Evolutionary conservation across 2,113 vertebrate genomes (phyloP), one percentile per base, ranked within the genome.

Genomic region (Vireo altiloquus): DNA sequence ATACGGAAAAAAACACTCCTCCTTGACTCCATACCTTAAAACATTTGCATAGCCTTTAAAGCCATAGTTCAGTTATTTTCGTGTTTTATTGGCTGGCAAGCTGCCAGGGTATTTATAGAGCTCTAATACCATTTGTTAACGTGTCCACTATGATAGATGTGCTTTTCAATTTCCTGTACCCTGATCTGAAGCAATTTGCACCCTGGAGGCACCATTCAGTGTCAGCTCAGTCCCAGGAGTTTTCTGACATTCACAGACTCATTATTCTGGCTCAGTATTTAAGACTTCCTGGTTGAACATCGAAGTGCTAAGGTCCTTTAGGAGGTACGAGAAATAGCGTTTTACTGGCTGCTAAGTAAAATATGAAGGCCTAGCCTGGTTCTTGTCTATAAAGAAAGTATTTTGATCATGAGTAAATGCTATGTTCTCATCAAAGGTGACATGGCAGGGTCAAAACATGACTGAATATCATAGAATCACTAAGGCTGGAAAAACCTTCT

Each of bases 1-100:
- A n/a, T 82, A 56, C 3, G 5, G 40, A 14, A 42, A 49, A n/a
- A 20, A 16, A 11, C 5, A 19, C 0, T 0, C 4, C 8, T 59
- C 12, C 17, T 46, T 87, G 13, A 42, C 8, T 28, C 21, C 42
- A 66, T 39, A 82, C 15, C 24, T 63, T 54, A 39, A 81, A 50
- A n/a, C 2, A 47, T 68, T 79, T 61, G 6, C 50, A 47, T 54
- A 56, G 22, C 31, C 31, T 77, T 76, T 42, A 60, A 60, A 87
- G 14, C 8, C 9, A 9, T 27, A 79, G 20, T 79, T 88, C 35
- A 53, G 22, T 74, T 82, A 22, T 54, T 79, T 88, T 71, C 76
- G 30, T 68, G 12, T 76, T 92, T 72, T 40, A 40, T 42, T 70
- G 47, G 35, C 27, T 28, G 75, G 19, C 0, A 2, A 47, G 68